Conservation (phyloP, 2,797 vertebrate genomes). For the Delichon dasypus region DNA sequence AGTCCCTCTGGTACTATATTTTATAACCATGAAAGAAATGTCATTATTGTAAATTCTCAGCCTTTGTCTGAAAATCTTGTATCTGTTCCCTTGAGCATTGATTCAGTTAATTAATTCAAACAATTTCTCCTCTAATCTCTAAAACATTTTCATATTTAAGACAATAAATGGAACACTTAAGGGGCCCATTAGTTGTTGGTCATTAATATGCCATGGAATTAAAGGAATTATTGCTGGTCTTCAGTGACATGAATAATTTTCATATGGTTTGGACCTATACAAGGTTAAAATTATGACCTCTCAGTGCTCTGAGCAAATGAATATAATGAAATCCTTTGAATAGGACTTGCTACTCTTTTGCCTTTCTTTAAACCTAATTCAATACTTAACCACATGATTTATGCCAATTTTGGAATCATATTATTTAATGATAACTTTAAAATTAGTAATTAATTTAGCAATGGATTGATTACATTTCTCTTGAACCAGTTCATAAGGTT, state of each 20-base stretch:
- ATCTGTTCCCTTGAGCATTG: slow-evolving; percentile 72
- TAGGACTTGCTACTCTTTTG: slow-evolving; percentile 5
- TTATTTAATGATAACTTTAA: slow-evolving; percentile 77
- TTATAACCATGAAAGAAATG: slow-evolving; percentile 79
- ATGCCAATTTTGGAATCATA: slow-evolving; percentile 69
- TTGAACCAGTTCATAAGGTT: slow-evolving; percentile 74
- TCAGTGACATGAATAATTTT: slow-evolving; percentile 70
- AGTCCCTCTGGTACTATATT: slow-evolving; percentile 75
- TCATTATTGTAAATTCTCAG: slow-evolving; percentile 79
- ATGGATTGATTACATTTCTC: slow-evolving; percentile 71
- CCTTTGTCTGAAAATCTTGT: slow-evolving; percentile 81
- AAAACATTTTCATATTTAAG: slow-evolving; percentile 84
- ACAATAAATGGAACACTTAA: slow-evolving; percentile 80
- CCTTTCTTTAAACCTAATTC: slow-evolving; percentile 55
- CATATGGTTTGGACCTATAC: slow-evolving; percentile 50
- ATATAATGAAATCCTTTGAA: slow-evolving; percentile 65
- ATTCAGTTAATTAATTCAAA: slow-evolving; percentile 84
- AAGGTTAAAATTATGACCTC: slow-evolving; percentile 73
- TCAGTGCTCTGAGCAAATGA: slow-evolving; percentile 42
- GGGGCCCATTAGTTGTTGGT: slow-evolving; percentile 72
- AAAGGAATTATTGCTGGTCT: slow-evolving; percentile 72
- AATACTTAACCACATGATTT: slow-evolving; percentile 64
- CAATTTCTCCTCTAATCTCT: slow-evolving; percentile 78
- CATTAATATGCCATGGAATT: slow-evolving; percentile 78
- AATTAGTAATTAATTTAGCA: slow-evolving; percentile 77